Percentiles rank a stretch among this genome's conserved stretches.
Conservation (phyloP, 92 coral and sea anemone genomes). For the Diadumene lineata region DNA sequence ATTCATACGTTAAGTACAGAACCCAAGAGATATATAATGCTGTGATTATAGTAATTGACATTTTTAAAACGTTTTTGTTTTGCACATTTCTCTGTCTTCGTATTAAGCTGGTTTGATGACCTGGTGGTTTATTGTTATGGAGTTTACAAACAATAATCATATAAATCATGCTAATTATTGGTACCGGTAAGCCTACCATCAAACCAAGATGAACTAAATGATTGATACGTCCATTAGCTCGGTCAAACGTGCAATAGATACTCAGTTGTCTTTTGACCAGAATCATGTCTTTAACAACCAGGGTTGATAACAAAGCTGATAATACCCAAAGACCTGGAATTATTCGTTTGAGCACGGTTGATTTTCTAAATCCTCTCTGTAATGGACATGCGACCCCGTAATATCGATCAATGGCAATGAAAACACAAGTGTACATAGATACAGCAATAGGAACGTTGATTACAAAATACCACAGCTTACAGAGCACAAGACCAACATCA, state of each 20-base stretch:
- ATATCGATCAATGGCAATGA: conserved; percentile 22
- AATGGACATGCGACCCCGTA: conserved; percentile 11
- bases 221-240: background rate
- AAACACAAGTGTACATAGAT: conserved; percentile 5
- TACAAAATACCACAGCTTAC: background rate
- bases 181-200: background rate
- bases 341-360: background rate
- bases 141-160: background rate
- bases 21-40: background rate
- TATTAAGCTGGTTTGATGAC: background rate
- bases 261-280: background rate
- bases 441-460: background rate
- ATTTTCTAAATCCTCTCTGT: background rate
- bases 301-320: background rate
- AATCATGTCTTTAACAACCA: background rate
- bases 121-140: background rate
- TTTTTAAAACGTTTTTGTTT: conserved; percentile 10
- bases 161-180: background rate
- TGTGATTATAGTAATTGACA: background rate
- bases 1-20: background rate
- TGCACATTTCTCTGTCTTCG: background rate
- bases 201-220: background rate
- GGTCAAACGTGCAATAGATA: background rate
- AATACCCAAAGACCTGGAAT: conserved; percentile 23
- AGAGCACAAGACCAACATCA: background rate